A percentile compares a stretch with the other conserved stretches of the same genome.
These are phyloP conservation scores for Phyllostomus discolor DNA, from an alignment of 2,113 vertebrate species.

Conservation along the genomic window DNA sequence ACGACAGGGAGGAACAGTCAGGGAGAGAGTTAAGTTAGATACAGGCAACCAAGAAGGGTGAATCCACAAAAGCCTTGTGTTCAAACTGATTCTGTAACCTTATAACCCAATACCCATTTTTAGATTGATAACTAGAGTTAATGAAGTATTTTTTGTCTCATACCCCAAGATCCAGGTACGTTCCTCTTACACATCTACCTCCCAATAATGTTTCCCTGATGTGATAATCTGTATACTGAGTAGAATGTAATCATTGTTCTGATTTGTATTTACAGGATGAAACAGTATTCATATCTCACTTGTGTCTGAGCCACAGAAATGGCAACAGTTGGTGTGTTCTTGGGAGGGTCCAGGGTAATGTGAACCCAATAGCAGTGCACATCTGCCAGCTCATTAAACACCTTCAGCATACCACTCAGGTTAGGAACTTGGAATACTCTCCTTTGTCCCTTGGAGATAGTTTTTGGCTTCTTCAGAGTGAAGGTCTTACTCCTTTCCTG, in stretches of 20 bases:
- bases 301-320: not conserved
- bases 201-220: conserved; percentile 32
- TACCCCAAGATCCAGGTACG: not conserved
- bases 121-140: not conserved
- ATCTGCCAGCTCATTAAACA: not conserved
- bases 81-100: fast-evolving
- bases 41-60: no score
- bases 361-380: fast-evolving
- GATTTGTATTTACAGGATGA: no score
- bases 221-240: not conserved
- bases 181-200: not conserved
- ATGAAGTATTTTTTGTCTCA: not conserved
- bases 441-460: not conserved
- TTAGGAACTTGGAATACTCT: not conserved
- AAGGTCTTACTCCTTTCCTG: not conserved
- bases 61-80: not conserved
- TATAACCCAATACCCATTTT: not conserved
- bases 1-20: not conserved
- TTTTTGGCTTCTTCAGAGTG: not conserved
- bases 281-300: not conserved
- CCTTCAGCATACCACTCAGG: not conserved
- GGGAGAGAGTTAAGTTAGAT: no score
- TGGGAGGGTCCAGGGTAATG: not conserved
- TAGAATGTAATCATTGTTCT: not conserved
- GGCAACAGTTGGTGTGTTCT: fast-evolving